These are phyloP conservation scores for Danaus melanippus DNA, from an alignment of 1,140 invertebrate genomes.

Conservation along the genomic window DNA sequence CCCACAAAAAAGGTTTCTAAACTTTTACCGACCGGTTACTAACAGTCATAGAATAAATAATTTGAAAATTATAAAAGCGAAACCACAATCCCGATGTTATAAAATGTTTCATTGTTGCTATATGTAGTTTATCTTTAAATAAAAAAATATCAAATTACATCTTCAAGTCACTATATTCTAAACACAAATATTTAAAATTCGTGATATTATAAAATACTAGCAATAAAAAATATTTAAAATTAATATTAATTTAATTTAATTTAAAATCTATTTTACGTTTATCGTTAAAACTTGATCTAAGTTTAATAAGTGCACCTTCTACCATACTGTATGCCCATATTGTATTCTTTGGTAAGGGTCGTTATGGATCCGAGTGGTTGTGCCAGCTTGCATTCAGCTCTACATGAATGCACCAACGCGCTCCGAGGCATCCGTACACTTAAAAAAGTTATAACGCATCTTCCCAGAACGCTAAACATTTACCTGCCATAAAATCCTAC, in stretches of 20 bases:
- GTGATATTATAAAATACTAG: too few species aligned
- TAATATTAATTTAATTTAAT: too few species aligned
- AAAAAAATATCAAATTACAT: too few species aligned
- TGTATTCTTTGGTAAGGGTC: conserved; percentile 38
- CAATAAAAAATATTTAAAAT: too few species aligned
- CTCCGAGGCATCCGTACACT: conserved; percentile 31
- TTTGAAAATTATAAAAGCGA: conserved; percentile 2
- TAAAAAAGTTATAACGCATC: conserved; percentile 34
- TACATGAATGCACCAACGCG: conserved; percentile 58
- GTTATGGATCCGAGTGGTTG: conserved; percentile 41
- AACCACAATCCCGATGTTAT: too few species aligned
- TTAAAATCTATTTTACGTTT: too few species aligned
- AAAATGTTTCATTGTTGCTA: too few species aligned
- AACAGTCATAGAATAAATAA: conserved; percentile 25
- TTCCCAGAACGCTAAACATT: conserved; percentile 18
- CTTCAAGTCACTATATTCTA: too few species aligned
- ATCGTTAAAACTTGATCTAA: too few species aligned
- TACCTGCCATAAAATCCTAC: conserved; percentile 21
- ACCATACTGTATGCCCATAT: background rate
- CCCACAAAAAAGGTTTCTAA: conserved; percentile 47
- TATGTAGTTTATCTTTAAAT: too few species aligned
- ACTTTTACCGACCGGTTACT: conserved; percentile 40
- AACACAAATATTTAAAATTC: too few species aligned
- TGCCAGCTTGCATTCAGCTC: conserved; percentile 58
- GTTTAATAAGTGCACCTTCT: too few species aligned